Conservation (phyloP, 2,888 invertebrate genomes). For the Macaria liturata region DNA sequence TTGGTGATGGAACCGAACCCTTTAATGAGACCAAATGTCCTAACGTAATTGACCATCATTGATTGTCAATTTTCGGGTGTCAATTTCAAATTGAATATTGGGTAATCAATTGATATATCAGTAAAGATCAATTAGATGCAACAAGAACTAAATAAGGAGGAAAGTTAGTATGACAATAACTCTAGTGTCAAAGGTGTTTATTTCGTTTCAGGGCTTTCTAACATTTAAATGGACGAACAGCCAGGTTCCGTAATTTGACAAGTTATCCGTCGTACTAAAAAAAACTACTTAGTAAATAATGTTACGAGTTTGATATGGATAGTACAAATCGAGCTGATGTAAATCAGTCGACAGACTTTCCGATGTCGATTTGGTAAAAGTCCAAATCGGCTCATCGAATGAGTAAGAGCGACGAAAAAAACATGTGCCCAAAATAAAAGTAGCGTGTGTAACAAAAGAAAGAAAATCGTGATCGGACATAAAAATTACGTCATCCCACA, state of each 20-base stretch:
- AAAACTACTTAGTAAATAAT: no score
- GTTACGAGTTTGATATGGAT: no score
- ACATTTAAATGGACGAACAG: no score
- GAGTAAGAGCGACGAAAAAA: constrained; percentile 18
- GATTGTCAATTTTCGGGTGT: constrained; percentile 29
- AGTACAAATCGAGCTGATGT: no score
- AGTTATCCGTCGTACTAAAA: no score
- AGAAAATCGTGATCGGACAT: constrained; percentile 21
- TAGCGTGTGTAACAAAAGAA: constrained; percentile 21
- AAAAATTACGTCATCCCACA: constrained; percentile 24
- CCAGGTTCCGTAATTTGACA: no score
- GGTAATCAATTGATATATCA: background rate
- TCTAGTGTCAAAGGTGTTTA: no score
- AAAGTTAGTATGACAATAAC: no score
- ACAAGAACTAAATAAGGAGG: no score
- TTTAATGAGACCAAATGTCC: constrained; percentile 24
- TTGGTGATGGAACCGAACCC: constrained; percentile 35
- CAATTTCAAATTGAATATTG: constrained; percentile 9
- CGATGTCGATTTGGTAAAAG: constrained; percentile 16
- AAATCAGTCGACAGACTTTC: constrained; percentile 9
- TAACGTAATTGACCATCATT: constrained; percentile 36
- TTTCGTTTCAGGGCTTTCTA: no score
- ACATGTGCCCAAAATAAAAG: constrained; percentile 19
- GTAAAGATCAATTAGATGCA: no score
- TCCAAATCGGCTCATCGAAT: constrained; percentile 23